Evolutionary conservation across 2,113 vertebrate species (phyloP).

Genomic region (Sciurus niger): DNA sequence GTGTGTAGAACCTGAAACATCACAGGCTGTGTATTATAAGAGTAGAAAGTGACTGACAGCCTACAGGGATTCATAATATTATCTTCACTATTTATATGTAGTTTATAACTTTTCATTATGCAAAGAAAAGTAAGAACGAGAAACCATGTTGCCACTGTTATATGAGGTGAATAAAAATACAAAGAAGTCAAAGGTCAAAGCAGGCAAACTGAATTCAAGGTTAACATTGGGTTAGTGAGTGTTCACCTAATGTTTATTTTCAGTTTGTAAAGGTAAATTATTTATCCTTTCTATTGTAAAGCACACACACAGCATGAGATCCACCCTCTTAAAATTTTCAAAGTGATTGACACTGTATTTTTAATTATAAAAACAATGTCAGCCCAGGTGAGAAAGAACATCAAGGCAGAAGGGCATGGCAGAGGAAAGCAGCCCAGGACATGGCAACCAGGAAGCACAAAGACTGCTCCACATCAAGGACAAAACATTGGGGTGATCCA

Average conservation of each 20-base stretch:
- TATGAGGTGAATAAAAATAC: background rate
- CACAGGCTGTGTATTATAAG: too few species aligned
- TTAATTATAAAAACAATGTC: too few species aligned
- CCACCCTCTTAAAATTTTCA: too few species aligned
- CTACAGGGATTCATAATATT: background rate
- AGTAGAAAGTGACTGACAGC: too few species aligned
- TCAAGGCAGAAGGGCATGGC: too few species aligned
- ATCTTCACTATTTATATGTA: background rate
- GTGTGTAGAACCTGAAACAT: too few species aligned
- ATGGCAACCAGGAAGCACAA: too few species aligned
- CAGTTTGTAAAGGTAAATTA: background rate
- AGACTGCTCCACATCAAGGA: too few species aligned
- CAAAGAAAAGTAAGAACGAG: background rate
- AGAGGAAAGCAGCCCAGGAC: too few species aligned
- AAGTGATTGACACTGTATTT: too few species aligned
- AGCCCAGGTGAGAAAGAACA: too few species aligned
- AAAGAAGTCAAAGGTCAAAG: background rate
- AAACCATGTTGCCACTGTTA: background rate
- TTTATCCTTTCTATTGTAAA: background rate
- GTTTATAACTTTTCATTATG: background rate
- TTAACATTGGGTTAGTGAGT: background rate
- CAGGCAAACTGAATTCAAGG: background rate
- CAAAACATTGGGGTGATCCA: too few species aligned
- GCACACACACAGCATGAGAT: background rate
- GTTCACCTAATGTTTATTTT: background rate